Percentiles rank a stretch among this genome's conserved stretches.
Evolutionary conservation across 1,140 invertebrate species (phyloP).

Genomic region (Lasioglossum albipes): DNA sequence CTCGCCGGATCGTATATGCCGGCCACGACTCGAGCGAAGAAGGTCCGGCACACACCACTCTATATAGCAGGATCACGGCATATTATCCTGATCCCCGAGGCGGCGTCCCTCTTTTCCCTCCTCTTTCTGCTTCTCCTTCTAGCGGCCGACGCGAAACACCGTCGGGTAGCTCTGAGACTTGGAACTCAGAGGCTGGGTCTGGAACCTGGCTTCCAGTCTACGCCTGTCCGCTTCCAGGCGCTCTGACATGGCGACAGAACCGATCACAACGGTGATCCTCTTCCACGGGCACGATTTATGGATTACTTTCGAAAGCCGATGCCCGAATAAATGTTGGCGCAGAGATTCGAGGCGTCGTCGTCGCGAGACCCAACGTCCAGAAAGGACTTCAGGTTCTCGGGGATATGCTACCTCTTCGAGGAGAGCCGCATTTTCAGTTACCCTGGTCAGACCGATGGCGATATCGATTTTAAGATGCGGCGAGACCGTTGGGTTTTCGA

Average conservation of each 20-base stretch:
- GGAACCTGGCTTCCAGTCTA: neutral
- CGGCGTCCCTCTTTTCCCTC: neutral
- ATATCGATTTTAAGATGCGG: no score
- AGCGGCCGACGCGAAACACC: slow-evolving; percentile 19
- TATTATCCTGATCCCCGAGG: slow-evolving; percentile 46
- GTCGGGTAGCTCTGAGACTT: slow-evolving; percentile 23
- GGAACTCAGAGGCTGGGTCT: no score
- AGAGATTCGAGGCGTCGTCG: neutral
- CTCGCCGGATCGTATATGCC: slow-evolving; percentile 35
- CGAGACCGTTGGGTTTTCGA: no score
- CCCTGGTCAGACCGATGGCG: no score
- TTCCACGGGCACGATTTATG: slow-evolving; percentile 13
- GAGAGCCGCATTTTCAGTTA: no score
- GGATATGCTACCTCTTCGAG: no score
- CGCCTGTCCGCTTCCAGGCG: neutral
- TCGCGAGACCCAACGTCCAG: no score
- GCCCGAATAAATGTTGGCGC: neutral
- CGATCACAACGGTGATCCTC: slow-evolving; percentile 27
- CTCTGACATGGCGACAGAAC: slow-evolving; percentile 14
- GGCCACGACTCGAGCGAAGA: slow-evolving; percentile 8
- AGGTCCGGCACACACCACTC: neutral
- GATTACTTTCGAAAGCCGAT: slow-evolving; percentile 1
- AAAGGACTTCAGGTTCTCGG: no score
- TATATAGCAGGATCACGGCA: slow-evolving; percentile 39
- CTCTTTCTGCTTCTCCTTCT: slow-evolving; percentile 16